Evolutionary conservation across 2,888 invertebrate genomes (phyloP).

Genomic region (Metalampra italica): DNA sequence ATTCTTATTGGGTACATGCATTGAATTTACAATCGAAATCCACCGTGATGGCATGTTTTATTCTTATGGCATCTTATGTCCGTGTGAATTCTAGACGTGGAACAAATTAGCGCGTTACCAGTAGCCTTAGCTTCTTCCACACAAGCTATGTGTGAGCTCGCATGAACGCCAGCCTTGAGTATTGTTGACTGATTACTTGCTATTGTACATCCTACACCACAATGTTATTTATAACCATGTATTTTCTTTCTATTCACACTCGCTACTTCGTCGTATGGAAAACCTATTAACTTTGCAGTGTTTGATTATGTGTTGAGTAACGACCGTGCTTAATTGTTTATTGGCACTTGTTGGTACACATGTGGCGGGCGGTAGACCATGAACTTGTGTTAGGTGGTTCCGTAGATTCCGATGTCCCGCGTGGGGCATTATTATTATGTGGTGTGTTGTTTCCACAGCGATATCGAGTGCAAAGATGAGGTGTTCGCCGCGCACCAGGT

Average conservation of each 20-base stretch:
- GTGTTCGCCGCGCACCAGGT: constrained; percentile 83
- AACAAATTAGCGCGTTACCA: constrained; percentile 18
- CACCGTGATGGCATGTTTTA: no score
- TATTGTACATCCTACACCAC: constrained; percentile 40
- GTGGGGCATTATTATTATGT: constrained; percentile 38
- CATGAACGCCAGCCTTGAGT: constrained; percentile 47
- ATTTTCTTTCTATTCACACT: constrained; percentile 38
- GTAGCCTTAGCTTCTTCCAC: constrained; percentile 16
- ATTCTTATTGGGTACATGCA: background rate
- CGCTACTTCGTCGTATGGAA: constrained; percentile 29
- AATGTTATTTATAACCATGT: constrained; percentile 31
- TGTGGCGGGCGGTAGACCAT: constrained; percentile 23
- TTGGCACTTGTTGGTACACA: constrained; percentile 27
- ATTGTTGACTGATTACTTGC: constrained; percentile 60
- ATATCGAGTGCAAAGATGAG: constrained; percentile 88
- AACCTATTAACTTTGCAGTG: constrained; percentile 42
- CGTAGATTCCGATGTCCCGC: constrained; percentile 9
- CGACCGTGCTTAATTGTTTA: constrained; percentile 35
- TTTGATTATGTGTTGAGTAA: constrained; percentile 36
- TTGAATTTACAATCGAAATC: no score
- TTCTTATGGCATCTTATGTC: constrained; percentile 3
- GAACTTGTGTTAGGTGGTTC: constrained; percentile 10
- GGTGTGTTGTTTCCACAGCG: constrained; percentile 78
- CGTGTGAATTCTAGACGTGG: constrained; percentile 15
- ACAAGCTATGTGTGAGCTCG: constrained; percentile 21